Conservation (phyloP, 2,113 vertebrate species). For the Notarius quadriscutis region DNA sequence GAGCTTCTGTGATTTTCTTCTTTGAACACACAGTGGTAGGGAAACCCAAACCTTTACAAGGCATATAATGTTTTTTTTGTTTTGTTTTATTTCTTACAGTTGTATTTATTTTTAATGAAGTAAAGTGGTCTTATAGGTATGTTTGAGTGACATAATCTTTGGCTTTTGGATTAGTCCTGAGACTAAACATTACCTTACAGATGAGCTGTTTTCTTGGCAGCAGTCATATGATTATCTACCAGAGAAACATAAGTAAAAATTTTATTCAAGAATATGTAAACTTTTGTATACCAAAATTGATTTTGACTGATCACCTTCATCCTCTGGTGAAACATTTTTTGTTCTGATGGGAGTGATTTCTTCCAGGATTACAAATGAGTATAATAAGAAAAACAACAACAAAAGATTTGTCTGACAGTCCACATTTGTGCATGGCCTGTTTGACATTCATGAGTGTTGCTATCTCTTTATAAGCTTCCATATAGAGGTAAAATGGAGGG, state of each 20-base stretch:
- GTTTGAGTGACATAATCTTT: constrained; percentile 28
- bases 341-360: not conserved
- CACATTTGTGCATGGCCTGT: not conserved
- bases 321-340: not conserved
- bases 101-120: not conserved
- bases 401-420: not conserved
- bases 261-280: not conserved
- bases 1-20: not conserved
- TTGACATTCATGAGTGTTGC: constrained; percentile 28
- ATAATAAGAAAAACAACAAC: not conserved
- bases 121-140: not conserved
- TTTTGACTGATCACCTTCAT: not conserved
- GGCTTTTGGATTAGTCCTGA: constrained; percentile 6
- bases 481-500: constrained; percentile 48
- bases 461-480: constrained; percentile 33
- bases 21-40: not conserved
- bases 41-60: not conserved
- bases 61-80: not conserved
- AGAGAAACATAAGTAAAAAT: not conserved
- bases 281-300: not conserved
- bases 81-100: not conserved
- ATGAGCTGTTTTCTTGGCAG: constrained; percentile 25
- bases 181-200: constrained; percentile 20
- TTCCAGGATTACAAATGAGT: not conserved
- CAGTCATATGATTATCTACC: not conserved